Base-by-base conservation (phyloP, 2,113 vertebrate genomes). In the Vidua chalybeata region DNA sequence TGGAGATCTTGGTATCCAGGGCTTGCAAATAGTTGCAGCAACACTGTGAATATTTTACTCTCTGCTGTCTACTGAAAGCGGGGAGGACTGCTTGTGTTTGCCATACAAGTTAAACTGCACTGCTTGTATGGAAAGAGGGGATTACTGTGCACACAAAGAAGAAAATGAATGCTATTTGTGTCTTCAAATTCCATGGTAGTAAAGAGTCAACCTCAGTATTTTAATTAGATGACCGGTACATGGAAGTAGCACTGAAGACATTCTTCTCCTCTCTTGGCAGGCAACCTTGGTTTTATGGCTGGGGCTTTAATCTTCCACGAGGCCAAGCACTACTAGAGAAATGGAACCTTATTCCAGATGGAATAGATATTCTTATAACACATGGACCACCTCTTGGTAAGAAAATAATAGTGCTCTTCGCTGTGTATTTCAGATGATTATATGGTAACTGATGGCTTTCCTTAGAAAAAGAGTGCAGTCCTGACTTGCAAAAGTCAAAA, bases 231-330 rank as follows among this genome's bases (percentile, higher is more conserved):
- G 86, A 96, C 93, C 90, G 92, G 49, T 94, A 82, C 56, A 56
- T 89, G 75, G 90, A 91, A 94, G 79, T 84, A 93, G 90, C 69
- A 93, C 87, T 97, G 94, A 97, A 97, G 95, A 85, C 75, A 30
- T 20, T 85, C 76, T 81, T 75, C 76, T 93, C 77, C 95, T 95
- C 87, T 92, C 85, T 97, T 86, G 92, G 49, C 97, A 99, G 99
- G 99, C 99, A 99, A 98, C 99, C 99, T 74, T 99, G 99, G 99
- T 99, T 99, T 96, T 99, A 99, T 9, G 99, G 99, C 94, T 99
- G 99, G 99, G 99, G 99, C 86, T 99, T 99, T 95, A 99, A 99
- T 97, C 98, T 99, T 71, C 99, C 99, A 0, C 97, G 99, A 86
- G 99, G 99, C 91, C 99, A 99, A 97, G 99, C 99, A 37, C 98